Base-by-base conservation (phyloP, 2,888 invertebrate genomes). In the Tenthredo livida region DNA sequence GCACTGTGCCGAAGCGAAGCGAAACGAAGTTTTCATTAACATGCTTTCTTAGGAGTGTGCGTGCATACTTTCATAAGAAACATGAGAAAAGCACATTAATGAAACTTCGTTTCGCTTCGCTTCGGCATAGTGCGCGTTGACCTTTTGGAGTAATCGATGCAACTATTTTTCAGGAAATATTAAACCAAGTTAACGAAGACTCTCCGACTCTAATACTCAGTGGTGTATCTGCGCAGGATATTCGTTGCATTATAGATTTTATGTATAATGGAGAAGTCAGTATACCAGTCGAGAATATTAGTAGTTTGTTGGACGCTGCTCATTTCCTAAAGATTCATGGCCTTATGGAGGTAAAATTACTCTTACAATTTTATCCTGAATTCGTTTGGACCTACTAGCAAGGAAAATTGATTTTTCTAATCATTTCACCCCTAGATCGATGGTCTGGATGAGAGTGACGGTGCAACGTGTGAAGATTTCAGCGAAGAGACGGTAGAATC, bases 201-300 rank as follows among this genome's bases (percentile, higher is more conserved):
- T 91, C 92, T 86, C 91, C 93, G 17, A 92, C 92, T 5, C 91
- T 93, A 70, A 94, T 93, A 87, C 87, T 94, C n/a, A 92, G 92
- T 84, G 93, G 92, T 61, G 91, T 93, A 87, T 91, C 92, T n/a
- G 89, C 91, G 12, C 89, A 92, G 84, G 93, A 93, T 88, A 88
- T 94, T 15, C 90, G 89, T 86, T 89, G 91, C 9, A 92, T 94
- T 50, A 90, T 94, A 17, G 92, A 94, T 86, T 94, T 93, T 85
- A 91, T 90, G 40, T 94, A 94, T 86, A 91, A 92, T 80, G 94
- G 94, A 2, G 93, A 93, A 89, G 91, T 94, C 7, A 89, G 90
- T 86, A 91, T 93, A 50, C 91, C 93, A 61, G 91, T 92, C 21
- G 92, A 93, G 47, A 91, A 91, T 86, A 92, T 94, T 37, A 89